Conservation (phyloP, 1,140 invertebrate species). For the Tribolium madens region DNA sequence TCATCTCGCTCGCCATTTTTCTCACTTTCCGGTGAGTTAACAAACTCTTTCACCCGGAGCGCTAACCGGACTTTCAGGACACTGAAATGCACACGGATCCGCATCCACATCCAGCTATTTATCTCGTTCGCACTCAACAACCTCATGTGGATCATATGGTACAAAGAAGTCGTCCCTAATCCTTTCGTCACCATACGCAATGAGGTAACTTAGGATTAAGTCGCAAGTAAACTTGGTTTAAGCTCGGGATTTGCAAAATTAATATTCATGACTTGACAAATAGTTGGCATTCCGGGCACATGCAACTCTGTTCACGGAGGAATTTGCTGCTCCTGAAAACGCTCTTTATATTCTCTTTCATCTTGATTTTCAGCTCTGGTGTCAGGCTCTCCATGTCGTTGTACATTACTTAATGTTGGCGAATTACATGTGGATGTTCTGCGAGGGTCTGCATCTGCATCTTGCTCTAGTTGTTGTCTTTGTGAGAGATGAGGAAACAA, state of each 20-base stretch:
- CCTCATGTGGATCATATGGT: slow-evolving; percentile 74
- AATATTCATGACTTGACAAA: slow-evolving; percentile 18
- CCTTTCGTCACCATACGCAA: slow-evolving; percentile 67
- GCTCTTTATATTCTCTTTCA: neutral
- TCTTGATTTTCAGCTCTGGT: slow-evolving; percentile 81
- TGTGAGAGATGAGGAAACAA: slow-evolving; percentile 70
- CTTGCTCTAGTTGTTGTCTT: slow-evolving; percentile 82
- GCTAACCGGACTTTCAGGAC: slow-evolving; percentile 67
- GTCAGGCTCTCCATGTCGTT: slow-evolving; percentile 82
- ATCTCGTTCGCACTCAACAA: slow-evolving; percentile 88
- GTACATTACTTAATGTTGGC: slow-evolving; percentile 88
- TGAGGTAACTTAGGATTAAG: slow-evolving; percentile 64
- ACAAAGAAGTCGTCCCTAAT: slow-evolving; percentile 69
- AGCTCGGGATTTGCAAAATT: neutral
- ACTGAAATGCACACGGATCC: slow-evolving; percentile 83
- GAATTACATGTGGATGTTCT: slow-evolving; percentile 94
- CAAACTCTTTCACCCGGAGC: no score
- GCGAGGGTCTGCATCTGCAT: slow-evolving; percentile 90
- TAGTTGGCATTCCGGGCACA: neutral
- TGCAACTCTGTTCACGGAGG: no score
- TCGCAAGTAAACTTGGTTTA: slow-evolving; percentile 11
- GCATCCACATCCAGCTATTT: slow-evolving; percentile 94
- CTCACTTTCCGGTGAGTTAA: slow-evolving; percentile 59
- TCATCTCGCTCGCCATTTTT: slow-evolving; percentile 59
- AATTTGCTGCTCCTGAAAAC: neutral